These are phyloP conservation scores for Platygyra sinensis DNA, from an alignment of 64 coral and sea anemone genomes.

Conservation along the genomic window DNA sequence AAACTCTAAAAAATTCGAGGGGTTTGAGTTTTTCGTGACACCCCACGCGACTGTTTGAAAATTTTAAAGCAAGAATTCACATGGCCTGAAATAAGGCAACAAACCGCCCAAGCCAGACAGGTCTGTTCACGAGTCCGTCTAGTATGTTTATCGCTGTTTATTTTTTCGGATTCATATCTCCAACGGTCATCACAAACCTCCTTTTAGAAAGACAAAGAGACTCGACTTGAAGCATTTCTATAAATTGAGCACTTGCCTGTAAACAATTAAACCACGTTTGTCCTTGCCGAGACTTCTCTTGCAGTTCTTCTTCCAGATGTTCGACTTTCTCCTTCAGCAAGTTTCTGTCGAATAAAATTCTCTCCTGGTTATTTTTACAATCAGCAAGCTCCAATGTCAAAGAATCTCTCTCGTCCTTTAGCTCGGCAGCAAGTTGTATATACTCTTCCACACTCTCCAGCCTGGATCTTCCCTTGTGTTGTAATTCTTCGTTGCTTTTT, in stretches of 20 bases:
- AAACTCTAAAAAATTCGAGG: too few relatives aligned
- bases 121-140: too few relatives aligned
- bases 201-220: too few relatives aligned
- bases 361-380: constrained; percentile 77
- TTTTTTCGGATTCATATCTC: too few relatives aligned
- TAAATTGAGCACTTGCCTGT: constrained; percentile 49
- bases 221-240: neutral
- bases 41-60: too few relatives aligned
- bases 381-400: constrained; percentile 70
- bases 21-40: too few relatives aligned
- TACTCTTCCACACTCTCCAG: constrained; percentile 78
- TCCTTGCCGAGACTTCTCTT: constrained; percentile 84
- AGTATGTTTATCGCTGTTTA: too few relatives aligned
- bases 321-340: constrained; percentile 67
- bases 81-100: too few relatives aligned
- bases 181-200: too few relatives aligned
- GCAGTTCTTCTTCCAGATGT: constrained; percentile 77
- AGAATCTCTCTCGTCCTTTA: constrained; percentile 73
- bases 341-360: constrained; percentile 78
- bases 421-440: constrained; percentile 49
- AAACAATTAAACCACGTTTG: constrained; percentile 86
- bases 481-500: constrained; percentile 74
- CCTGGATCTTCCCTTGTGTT: constrained; percentile 70
- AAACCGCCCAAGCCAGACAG: too few relatives aligned
- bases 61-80: too few relatives aligned